These are phyloP conservation scores for Charaxes varanes DNA, from an alignment of 1,140 invertebrate species.

Conservation along the genomic window DNA sequence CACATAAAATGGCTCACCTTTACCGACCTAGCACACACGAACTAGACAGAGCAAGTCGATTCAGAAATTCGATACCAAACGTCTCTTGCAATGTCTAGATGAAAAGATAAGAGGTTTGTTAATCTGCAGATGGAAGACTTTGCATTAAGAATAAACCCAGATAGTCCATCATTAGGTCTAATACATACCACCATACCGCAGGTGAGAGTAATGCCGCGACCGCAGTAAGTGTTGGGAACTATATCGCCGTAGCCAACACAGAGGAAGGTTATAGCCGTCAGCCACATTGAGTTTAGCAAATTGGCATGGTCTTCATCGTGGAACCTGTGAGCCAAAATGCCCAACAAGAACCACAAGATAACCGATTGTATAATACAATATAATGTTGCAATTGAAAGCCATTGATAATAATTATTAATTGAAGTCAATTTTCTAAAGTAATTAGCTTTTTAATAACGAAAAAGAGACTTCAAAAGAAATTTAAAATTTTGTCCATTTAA, in stretches of 20 bases:
- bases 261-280: slow-evolving; percentile 92
- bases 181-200: slow-evolving; percentile 95
- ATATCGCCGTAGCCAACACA: slow-evolving; percentile 90
- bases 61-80: slow-evolving; percentile 1
- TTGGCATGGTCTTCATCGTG: slow-evolving; percentile 92
- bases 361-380: slow-evolving; percentile 37
- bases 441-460: slow-evolving; percentile 4
- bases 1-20: slow-evolving; percentile 74
- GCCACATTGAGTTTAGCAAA: slow-evolving; percentile 94
- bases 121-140: slow-evolving; percentile 10
- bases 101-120: slow-evolving; percentile 16
- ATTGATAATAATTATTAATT: slow-evolving; percentile 9
- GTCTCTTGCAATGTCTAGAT: slow-evolving; percentile 17
- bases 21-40: slow-evolving; percentile 44
- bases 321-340: slow-evolving; percentile 79
- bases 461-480: slow-evolving; percentile 6
- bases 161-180: slow-evolving; percentile 43
- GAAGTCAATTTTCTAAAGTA: slow-evolving; percentile 6
- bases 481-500: slow-evolving; percentile 9
- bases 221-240: slow-evolving; percentile 96
- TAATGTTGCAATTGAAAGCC: slow-evolving; percentile 19
- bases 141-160: slow-evolving; percentile 29
- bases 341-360: slow-evolving; percentile 71
- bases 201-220: slow-evolving; percentile 90
- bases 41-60: slow-evolving; percentile 48